Evolutionary conservation across 2,797 vertebrate species (phyloP), one percentile per base, ranked within the genome.

Genomic region (Micropoecilia bifurca): DNA sequence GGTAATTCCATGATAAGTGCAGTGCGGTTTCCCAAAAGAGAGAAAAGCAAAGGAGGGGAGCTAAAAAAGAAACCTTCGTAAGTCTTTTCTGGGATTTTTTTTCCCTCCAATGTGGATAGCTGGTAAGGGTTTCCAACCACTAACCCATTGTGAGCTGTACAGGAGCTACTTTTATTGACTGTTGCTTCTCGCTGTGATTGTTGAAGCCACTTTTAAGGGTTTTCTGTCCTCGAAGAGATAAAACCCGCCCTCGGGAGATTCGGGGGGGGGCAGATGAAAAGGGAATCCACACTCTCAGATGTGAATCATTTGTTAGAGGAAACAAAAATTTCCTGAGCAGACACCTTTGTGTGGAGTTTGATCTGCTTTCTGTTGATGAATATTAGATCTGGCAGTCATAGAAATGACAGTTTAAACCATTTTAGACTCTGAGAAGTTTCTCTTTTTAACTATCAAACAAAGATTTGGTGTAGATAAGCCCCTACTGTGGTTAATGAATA

Each of bases 231-330:
- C 47, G 66, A 74, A 10, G 36, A 71, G 50, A 45, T 80, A 41
- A 84, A 77, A 74, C 30, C 45, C 73, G 71, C 76, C 88, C 78
- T 77, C 9, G 16, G 73, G 86, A 82, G 61, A 71, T 14, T 66
- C 61, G 59, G 55, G 33, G 71, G 71, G 45, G 30, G 71, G 28
- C 50, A 76, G 84, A 82, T 86, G 72, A 87, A 86, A 84, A 81
- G n/a, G 77, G 50, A 69, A 72, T 71, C 43, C 47, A 74, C 53
- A 41, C 48, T 63, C 73, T 69, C 81, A 83, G 71, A 87, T 84
- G 75, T 80, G n/a, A 50, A 85, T 87, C 69, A 76, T 80, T 82
- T 85, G 77, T 85, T 53, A 9, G 76, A 81, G 75, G 81, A 84
- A 87, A 82, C 77, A 59, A 80, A 69, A 68, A 74, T 77, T 73